Evolutionary conservation across 2,113 vertebrate genomes (phyloP), one percentile per base, ranked within the genome.

Genomic region (Hucho hucho): DNA sequence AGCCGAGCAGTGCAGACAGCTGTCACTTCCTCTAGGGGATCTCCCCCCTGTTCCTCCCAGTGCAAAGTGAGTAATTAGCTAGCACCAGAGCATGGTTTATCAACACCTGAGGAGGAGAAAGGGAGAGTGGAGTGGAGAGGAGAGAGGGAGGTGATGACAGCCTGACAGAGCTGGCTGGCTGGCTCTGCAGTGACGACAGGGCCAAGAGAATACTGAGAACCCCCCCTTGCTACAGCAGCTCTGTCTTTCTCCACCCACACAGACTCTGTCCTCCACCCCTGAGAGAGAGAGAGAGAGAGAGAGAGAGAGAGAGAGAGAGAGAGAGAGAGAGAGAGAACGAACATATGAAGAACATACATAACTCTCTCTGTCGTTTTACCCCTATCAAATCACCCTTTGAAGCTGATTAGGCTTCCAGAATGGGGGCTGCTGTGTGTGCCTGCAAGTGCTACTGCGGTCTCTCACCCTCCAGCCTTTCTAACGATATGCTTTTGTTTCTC

Each of bases 1-100:
- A 78, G 46, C 69, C 61, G 69, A 71, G 70, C 46, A 2, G 20
- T 59, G 22, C 66, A 81, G 83, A 81, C 85, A 86, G 83, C 86
- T 88, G 90, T 87, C 85, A 79, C 82, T 75, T 88, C 69, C 29
- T 65, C 83, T 82, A 0, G 32, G 86, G 85, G 81, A 85, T 83
- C 75, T 75, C 66, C 81, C 75, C 65, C 81, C 53, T 79, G 73
- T 79, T 74, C 69, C 73, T 76, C 73, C 64, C 75, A 43, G 56
- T 61, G 81, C 18, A 47, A 75, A 72, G 47, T 49, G 32, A 83
- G 72, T 89, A 87, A 92, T 92, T 84, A 90, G 75, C 75, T 28
- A 2, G 72, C 76, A 64, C 73, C 72, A 14, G 76, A 83, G 86
- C 84, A 20, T 58, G 63, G 76, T 74, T 14, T 65, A 77, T 68